Conservation (phyloP, 2,113 vertebrate species). For the Melospiza melodia region DNA sequence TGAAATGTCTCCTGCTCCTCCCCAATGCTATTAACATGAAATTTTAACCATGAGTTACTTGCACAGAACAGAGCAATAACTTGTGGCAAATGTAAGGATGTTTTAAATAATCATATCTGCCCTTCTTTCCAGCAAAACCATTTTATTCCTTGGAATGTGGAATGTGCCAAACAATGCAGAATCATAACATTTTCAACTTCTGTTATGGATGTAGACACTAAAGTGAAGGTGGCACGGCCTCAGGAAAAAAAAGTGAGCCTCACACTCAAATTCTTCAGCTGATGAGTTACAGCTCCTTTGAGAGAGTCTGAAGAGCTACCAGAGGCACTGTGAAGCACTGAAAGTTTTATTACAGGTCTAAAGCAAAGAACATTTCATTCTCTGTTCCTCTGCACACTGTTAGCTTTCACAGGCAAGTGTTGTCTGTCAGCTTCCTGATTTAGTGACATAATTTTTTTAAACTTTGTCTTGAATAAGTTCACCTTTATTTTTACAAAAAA, state of each 20-base stretch:
- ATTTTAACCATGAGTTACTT: neutral
- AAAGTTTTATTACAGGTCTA: slow-evolving; percentile 11
- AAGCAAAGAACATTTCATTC: neutral
- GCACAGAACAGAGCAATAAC: neutral
- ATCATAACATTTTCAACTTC: neutral
- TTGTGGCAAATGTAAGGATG: neutral
- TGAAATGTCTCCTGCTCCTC: neutral
- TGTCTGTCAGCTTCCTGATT: neutral
- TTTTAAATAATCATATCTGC: neutral
- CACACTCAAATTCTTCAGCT: neutral
- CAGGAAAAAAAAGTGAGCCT: neutral
- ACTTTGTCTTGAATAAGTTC: neutral
- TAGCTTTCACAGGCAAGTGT: neutral
- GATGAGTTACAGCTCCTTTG: neutral
- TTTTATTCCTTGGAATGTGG: neutral
- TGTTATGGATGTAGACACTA: neutral
- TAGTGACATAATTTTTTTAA: neutral
- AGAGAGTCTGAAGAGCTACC: neutral
- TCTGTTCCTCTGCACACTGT: neutral
- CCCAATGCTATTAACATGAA: neutral
- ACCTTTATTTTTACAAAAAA: neutral
- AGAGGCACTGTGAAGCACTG: neutral
- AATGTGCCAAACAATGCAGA: neutral
- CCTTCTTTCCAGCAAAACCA: neutral
- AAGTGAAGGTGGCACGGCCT: neutral